Conservation (phyloP, 2,797 vertebrate species). For the Coendou prehensilis region DNA sequence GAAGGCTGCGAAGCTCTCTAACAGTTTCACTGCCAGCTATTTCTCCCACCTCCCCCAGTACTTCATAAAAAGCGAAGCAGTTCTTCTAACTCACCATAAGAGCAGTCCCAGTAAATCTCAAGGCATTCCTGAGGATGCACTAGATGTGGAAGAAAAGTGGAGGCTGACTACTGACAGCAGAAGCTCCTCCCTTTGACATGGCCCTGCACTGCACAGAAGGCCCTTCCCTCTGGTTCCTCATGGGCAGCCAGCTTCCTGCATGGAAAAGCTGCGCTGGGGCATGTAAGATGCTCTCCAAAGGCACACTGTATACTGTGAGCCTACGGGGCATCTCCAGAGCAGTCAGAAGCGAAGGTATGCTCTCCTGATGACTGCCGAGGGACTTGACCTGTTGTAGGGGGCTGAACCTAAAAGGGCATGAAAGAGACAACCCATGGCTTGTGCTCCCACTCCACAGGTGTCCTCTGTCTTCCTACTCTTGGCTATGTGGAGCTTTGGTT, state of each 20-base stretch:
- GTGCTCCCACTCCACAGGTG: neutral
- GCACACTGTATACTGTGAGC: neutral
- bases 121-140: neutral
- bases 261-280: neutral
- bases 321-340: neutral
- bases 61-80: neutral
- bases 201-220: neutral
- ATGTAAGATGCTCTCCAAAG: neutral
- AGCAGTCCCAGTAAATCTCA: neutral
- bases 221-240: neutral
- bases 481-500: neutral
- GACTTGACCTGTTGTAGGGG: neutral
- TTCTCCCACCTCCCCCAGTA: rapidly evolving
- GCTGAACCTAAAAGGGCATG: neutral
- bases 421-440: neutral
- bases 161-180: neutral
- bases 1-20: neutral
- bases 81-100: neutral
- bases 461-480: neutral
- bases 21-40: neutral
- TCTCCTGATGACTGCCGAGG: neutral
- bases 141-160: too few species aligned
- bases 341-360: neutral
- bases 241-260: neutral
- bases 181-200: neutral